Evolutionary conservation across 2,888 invertebrate genomes (phyloP).

Genomic region (Arge pagana): DNA sequence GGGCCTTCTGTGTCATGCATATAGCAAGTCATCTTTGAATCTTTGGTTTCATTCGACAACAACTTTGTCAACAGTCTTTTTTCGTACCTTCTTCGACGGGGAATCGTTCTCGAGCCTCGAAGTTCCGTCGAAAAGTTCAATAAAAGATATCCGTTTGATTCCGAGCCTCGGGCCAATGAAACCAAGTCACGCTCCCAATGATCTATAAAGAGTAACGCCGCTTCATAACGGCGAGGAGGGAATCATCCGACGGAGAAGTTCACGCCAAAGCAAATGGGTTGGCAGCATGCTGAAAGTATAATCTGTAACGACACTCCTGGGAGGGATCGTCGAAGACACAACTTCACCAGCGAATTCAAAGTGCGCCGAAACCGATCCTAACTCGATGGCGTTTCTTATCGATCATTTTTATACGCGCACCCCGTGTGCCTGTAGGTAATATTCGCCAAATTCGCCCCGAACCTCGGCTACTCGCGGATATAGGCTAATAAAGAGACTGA

Average conservation of each 20-base stretch:
- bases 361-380: too few species aligned
- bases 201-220: conserved; percentile 19
- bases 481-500: too few species aligned
- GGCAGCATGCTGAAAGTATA: conserved; percentile 23
- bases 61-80: too few species aligned
- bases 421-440: too few species aligned
- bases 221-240: conserved; percentile 7
- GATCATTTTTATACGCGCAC: too few species aligned
- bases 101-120: conserved; percentile 7
- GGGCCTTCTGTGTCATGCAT: too few species aligned
- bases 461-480: too few species aligned
- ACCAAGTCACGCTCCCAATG: conserved; percentile 1
- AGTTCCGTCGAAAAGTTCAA: conserved; percentile 16
- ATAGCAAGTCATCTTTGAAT: too few species aligned
- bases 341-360: too few species aligned
- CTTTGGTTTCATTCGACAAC: too few species aligned
- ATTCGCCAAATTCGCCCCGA: too few species aligned
- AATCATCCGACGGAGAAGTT: conserved; percentile 16
- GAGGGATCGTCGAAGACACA: conserved; percentile 14
- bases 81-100: background rate
- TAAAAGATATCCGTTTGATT: conserved; percentile 16
- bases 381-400: too few species aligned
- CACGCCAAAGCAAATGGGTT: conserved; percentile 21
- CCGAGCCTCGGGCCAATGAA: conserved; percentile 3
- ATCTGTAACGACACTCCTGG: conserved; percentile 20